Base-by-base conservation (phyloP, 2,888 invertebrate species). In the Drosophila mettleri region DNA sequence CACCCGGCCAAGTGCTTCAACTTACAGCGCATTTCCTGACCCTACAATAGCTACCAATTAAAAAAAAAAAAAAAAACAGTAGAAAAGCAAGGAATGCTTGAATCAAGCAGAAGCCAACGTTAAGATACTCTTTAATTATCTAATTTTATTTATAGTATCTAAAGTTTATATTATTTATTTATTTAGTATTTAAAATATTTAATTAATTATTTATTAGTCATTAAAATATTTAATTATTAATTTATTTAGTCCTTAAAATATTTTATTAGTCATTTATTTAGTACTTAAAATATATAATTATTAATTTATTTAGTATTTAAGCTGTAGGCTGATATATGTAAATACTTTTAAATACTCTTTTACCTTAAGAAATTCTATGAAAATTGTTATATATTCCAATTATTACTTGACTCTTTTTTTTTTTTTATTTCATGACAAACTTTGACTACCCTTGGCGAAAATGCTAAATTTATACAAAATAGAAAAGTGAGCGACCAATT, bases 11-110 rank as follows among this genome's bases (percentile, higher is more conserved):
- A 51, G 81, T 55, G 49, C 64, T 72, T 72, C 63, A 67, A 74
- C 87, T 88, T 84, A 78, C 63, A 72, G 57, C 65, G 81, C 53
- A 67, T 83, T 73, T 62, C 57, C 51, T 62, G 68, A 78, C 71
- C 78, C 81, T 63, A 63, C 55, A 64, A 88, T 24, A 55, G 57
- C 33, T 54, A 52, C 27, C 43, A 45, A 53, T 36, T 34, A 52
- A 5, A 43, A 24, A 55, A 41, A 43, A 6, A 31, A 36, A 39
- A 38, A 29, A 55, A 57, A 57, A 59, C 38, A 41, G 31, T 29
- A 57, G 39, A 54, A 49, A 18, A 57, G 18, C 39, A 3, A 1
- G 6, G 6, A 14, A 6, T 14, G 1, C 12, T 36, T 6, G 12
- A n/a, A 9, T 24, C 4, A n/a, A 24, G 2, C n/a, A n/a, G 2